These are phyloP conservation scores for Peromyscus aztecus DNA, from an alignment of 2,797 vertebrate genomes.

Conservation along the genomic window DNA sequence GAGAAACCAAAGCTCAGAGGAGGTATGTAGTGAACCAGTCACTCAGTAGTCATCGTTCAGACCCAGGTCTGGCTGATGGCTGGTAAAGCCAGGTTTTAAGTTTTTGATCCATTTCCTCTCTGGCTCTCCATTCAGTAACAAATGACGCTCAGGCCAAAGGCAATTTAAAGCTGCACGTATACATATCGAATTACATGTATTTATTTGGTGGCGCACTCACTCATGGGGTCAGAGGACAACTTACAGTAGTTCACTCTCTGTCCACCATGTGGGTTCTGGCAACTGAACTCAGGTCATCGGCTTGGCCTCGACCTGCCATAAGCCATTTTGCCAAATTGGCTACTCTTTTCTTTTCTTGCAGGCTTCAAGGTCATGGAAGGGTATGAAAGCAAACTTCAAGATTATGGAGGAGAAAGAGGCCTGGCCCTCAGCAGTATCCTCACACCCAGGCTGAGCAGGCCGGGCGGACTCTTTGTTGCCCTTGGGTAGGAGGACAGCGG, in stretches of 20 bases:
- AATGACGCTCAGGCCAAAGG: conserved; percentile 15
- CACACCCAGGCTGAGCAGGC: not conserved
- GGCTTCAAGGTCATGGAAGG: not conserved
- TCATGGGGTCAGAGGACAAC: not conserved
- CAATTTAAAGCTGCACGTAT: not conserved
- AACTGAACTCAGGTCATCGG: not conserved
- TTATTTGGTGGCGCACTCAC: not conserved
- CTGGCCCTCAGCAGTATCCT: not conserved
- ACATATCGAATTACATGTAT: not conserved
- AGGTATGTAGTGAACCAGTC: not conserved
- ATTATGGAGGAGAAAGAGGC: not conserved
- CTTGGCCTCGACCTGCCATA: not conserved
- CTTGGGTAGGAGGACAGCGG: fast-evolving
- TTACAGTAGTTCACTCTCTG: not conserved
- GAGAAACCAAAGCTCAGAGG: conserved; percentile 10
- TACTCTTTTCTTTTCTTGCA: not conserved
- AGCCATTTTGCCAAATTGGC: not conserved
- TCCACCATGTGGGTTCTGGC: not conserved
- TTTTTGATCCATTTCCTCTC: not conserved
- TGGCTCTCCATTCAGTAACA: not conserved
- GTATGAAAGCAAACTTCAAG: not conserved
- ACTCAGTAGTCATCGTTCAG: not conserved
- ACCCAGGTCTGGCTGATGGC: not conserved
- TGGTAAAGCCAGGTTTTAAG: not conserved
- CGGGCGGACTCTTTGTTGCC: not conserved